A percentile compares a stretch with the other conserved stretches of the same genome.
These are phyloP conservation scores for Pachycephus smyrnensis DNA, from an alignment of 2,888 invertebrate genomes.

Conservation along the genomic window DNA sequence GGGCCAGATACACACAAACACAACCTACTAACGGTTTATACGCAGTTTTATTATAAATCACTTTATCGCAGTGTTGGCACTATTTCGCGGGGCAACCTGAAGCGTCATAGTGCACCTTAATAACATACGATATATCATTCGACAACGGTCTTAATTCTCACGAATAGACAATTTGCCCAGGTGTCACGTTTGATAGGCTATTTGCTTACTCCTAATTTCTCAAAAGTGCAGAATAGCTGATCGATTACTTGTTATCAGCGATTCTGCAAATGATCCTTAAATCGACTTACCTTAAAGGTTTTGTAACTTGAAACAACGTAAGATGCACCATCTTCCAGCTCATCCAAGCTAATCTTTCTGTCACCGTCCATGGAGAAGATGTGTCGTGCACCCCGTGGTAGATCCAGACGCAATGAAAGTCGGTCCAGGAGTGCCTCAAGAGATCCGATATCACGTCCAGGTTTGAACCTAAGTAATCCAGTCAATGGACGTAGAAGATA, in stretches of 20 bases:
- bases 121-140: too few relatives aligned
- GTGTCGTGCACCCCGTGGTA: conserved; percentile 89
- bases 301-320: conserved; percentile 95
- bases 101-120: too few relatives aligned
- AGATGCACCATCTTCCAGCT: conserved; percentile 89
- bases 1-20: conserved; percentile 61
- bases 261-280: neutral
- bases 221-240: too few relatives aligned
- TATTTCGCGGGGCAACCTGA: too few relatives aligned
- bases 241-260: neutral
- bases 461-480: conserved; percentile 75
- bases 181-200: too few relatives aligned
- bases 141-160: too few relatives aligned
- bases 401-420: conserved; percentile 86
- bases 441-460: conserved; percentile 87
- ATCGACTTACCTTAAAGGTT: conserved; percentile 83
- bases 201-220: too few relatives aligned
- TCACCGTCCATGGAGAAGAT: conserved; percentile 94
- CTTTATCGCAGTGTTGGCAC: conserved; percentile 14
- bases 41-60: conserved; percentile 42
- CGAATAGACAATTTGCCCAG: too few relatives aligned
- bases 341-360: conserved; percentile 84
- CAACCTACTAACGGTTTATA: conserved; percentile 29
- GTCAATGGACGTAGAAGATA: too few relatives aligned
- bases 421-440: conserved; percentile 88